A percentile compares a stretch with the other conserved stretches of the same genome.
Conservation (phyloP, 1,140 invertebrate species). For the Latrodectus geometricus region DNA sequence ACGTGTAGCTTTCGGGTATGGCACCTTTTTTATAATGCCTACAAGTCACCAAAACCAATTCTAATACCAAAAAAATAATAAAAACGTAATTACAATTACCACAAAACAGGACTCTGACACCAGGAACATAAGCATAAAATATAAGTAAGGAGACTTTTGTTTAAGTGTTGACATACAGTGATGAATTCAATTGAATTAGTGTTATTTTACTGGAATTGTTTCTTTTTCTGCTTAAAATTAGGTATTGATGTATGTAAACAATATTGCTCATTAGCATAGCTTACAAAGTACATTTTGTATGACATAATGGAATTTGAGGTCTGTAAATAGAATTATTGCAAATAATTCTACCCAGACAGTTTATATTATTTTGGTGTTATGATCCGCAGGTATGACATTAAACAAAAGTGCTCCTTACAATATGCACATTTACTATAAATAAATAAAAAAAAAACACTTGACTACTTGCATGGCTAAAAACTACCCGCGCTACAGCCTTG, state of each 20-base stretch:
- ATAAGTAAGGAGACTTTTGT: neutral
- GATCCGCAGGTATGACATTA: neutral
- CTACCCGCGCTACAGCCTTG: slow-evolving; percentile 13
- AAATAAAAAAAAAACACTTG: slow-evolving; percentile 49
- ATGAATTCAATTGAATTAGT: no score
- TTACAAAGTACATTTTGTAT: no score
- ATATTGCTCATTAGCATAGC: no score
- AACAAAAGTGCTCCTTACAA: neutral
- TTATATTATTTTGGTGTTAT: neutral
- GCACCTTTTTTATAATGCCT: slow-evolving; percentile 7
- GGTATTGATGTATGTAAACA: no score
- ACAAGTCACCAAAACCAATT: slow-evolving; percentile 5
- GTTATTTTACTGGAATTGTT: no score
- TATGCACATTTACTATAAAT: slow-evolving; percentile 4
- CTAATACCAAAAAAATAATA: neutral
- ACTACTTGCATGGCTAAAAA: slow-evolving; percentile 46
- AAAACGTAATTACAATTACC: neutral
- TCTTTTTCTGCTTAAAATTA: no score
- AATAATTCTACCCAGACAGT: slow-evolving; percentile 23
- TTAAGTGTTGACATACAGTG: neutral
- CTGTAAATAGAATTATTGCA: slow-evolving; percentile 28
- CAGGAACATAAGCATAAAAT: neutral
- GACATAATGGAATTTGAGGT: neutral
- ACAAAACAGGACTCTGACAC: neutral
- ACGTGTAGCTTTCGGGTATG: slow-evolving; percentile 1